phyloP scores from a whole-genome alignment of 1,140 invertebrate genomes.

The Idris sp. region DNA sequence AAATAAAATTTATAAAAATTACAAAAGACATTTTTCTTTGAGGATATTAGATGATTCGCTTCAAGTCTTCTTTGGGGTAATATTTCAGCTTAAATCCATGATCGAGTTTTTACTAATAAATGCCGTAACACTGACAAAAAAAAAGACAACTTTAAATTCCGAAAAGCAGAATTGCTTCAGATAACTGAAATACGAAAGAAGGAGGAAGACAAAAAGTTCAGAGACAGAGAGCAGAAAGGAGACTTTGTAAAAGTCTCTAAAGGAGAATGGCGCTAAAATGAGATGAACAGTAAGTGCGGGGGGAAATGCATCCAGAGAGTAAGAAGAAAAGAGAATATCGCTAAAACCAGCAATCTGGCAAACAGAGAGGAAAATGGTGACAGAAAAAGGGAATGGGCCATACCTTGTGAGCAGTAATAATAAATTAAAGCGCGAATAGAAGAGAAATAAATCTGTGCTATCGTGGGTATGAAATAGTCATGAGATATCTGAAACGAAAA shows the following conservation, averaged over 20 bases:
- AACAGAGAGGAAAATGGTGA: constrained; percentile 6
- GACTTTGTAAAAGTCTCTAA: constrained; percentile 20
- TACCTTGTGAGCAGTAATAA: constrained; percentile 36
- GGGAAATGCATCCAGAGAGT: constrained; percentile 36
- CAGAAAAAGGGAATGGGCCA: neutral
- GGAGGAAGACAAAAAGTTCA: constrained; percentile 4
- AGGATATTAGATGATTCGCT: constrained; percentile 38
- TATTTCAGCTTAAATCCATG: constrained; percentile 24
- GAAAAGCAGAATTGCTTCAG: constrained; percentile 48
- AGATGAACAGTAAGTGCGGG: constrained; percentile 30
- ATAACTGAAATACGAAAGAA: constrained; percentile 18
- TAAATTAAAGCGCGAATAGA: constrained; percentile 44
- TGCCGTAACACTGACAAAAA: neutral
- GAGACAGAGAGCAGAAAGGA: neutral
- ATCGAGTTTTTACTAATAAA: constrained; percentile 43
- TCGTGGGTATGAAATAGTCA: constrained; percentile 33
- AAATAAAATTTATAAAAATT: constrained; percentile 50
- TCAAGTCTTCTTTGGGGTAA: constrained; percentile 32
- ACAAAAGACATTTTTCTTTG: constrained; percentile 42
- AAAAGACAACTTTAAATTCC: constrained; percentile 44
- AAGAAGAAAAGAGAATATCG: constrained; percentile 33
- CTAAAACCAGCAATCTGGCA: constrained; percentile 29
- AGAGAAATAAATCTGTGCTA: constrained; percentile 36
- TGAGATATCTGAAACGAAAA: constrained; percentile 14
- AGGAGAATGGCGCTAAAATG: constrained; percentile 34